Base-by-base conservation (phyloP, 2,113 vertebrate genomes). In the Phoenicopterus ruber region DNA sequence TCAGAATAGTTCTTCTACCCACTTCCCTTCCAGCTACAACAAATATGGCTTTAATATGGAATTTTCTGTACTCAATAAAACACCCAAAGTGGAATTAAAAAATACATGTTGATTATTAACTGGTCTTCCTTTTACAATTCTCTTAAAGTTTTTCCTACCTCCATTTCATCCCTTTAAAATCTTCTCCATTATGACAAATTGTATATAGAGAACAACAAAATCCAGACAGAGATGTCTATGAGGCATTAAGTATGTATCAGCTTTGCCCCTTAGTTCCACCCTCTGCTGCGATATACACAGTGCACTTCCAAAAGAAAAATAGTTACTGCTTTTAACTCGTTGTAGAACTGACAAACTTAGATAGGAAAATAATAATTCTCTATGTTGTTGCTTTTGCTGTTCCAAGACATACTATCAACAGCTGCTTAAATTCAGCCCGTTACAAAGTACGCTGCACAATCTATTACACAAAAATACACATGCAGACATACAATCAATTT, bases 341-440 rank as follows among this genome's bases (percentile, higher is more conserved):
- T 87, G 67, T 26, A 94, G 73, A 80, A 77, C 31, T 32, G 47
- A 92, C 52, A 90, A 94, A 89, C 14, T 73, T 91, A 40, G 63
- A 81, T 22, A 91, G 82, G 65, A 93, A 97, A 93, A 85, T 65
- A 93, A 85, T 65, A 82, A 94, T 94, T 26, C 52, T 92, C 34
- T 67, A 12, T 50, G 15, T 86, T 80, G 47, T 69, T 2, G 0
- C 25, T 62, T 95, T 91, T 93, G 86, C 59, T 83, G 58, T 84
- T 91, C 46, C 31, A 89, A 90, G 65, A 63, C 31, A 66, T 31
- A 40, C 54, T 81, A 79, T 85, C 79, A 88, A 77, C 26, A 87
- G 18, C 57, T 82, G 40, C 61, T 89, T 90, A 79, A 92, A 50
- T 92, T 88, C 71, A 55, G 52, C 46, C 66, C 80, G 38, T 81